Evolutionary conservation across 2,888 invertebrate species (phyloP), one percentile per base, ranked within the genome.

Genomic region (Heterodera filipjevi): DNA sequence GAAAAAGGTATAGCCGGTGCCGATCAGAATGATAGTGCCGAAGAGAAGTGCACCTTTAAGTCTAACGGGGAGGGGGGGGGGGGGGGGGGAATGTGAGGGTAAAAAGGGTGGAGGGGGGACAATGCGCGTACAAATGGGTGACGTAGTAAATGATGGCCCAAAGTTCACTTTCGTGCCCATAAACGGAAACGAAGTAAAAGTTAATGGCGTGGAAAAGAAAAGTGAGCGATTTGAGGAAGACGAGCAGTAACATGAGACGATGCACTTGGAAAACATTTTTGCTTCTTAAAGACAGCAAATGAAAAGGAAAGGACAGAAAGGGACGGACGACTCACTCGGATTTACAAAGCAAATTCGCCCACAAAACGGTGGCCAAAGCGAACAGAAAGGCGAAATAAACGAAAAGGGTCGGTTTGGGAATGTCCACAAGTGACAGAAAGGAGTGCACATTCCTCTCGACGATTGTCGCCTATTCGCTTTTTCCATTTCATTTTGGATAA

Each of bases 1-100:
- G 86, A 99, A 95, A 90, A 98, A 99, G 64, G 96, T 96, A 95
- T 97, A 99, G 0, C 99, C 99, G 10, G 98, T 96, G 71, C 98
- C 98, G 84, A 99, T 95, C 19, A 99, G 92, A 19, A 98, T 94
- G 84, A 99, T 94, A 0, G 96, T 96, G 80, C 97, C 95, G 89
- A 99, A 98, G 75, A 99, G 91, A 70, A 99, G 93, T 0, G 95
- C 95, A 19, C 95, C 95, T 90, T 95, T 95, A 79, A 95, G 91
- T 84, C 94, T 94, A 89, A 76, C 90, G 89, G 2, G 3, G 8
- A 3, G 49, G 44, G 44, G 12, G 44, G 44, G 44, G 12, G 44
- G 12, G 44, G 44, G 12, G 12, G n/a, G n/a, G n/a, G n/a, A n/a
- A n/a, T n/a, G n/a, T n/a, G n/a, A n/a, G n/a, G n/a, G n/a, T n/a